Base-by-base conservation (phyloP, 2,888 invertebrate species). In the Epinotia demarniana region DNA sequence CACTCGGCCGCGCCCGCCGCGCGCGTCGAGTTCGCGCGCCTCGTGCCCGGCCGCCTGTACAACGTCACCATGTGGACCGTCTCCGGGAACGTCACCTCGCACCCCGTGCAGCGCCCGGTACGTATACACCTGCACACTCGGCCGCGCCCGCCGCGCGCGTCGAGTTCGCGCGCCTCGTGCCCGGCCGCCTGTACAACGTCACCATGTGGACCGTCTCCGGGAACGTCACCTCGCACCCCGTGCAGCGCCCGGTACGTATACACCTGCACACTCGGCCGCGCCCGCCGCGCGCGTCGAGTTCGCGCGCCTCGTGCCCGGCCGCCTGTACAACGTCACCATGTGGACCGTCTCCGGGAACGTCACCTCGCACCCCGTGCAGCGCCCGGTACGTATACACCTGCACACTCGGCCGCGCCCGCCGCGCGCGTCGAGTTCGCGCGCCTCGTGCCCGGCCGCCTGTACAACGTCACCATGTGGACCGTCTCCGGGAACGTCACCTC, bases 61-160 rank as follows among this genome's bases (percentile, higher is more conserved):
- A 98, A 98, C 92, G 97, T 98, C 79, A 98, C 98, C 68, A 97
- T 98, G 81, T 98, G 98, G 98, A 98, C 98, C 13, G 97, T 98
- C 49, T 97, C 97, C 75, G 96, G 96, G 79, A 96, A 96, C 84
- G 97, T 98, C 58, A 96, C 96, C n/a, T n/a, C n/a, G n/a, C n/a
- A n/a, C n/a, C n/a, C n/a, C n/a, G n/a, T n/a, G n/a, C n/a, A n/a
- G n/a, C 78, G 8, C 33, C 61, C 61, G 39, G 61, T 62, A 62
- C n/a, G 61, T 62, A 12, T 13, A 3, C 46, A 46, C 33, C 27
- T 27, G 27, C 27, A n/a, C n/a, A n/a, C 12, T 46, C 49, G 1
- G 16, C 49, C 46, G 95, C 96, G 4, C 96, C 97, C 82, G 95
- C 96, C 64, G 69, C 96, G 88, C 87, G 84, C 79, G 97, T 98